These are phyloP conservation scores for Brachionus angularis DNA, from an alignment of 1,140 invertebrate genomes.

Conservation along the genomic window DNA sequence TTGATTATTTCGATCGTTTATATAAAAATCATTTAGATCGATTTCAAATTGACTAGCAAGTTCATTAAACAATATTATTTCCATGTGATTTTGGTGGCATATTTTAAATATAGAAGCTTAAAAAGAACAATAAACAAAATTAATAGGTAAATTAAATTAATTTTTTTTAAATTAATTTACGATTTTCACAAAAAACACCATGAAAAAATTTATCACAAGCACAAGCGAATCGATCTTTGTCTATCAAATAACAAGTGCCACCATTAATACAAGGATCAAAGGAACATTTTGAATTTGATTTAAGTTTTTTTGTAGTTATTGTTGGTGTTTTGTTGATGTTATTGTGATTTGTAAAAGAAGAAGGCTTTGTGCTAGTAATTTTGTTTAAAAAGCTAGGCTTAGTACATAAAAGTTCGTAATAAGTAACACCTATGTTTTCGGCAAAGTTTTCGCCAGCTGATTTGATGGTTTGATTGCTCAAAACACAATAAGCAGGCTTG, in stretches of 20 bases:
- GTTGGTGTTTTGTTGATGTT: background rate
- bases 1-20: background rate
- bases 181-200: slow-evolving; percentile 24
- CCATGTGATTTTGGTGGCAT: slow-evolving; percentile 36
- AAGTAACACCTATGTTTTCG: slow-evolving; percentile 15
- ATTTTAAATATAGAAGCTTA: background rate
- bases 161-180: background rate
- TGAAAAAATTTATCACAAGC: slow-evolving; percentile 21
- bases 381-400: background rate
- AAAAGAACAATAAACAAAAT: background rate
- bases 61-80: background rate
- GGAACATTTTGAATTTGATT: background rate
- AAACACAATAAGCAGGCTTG: slow-evolving; percentile 17
- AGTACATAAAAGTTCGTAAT: slow-evolving; percentile 15
- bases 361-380: background rate
- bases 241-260: background rate
- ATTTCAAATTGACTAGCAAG: background rate
- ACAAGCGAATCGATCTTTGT: slow-evolving; percentile 9
- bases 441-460: slow-evolving; percentile 1
- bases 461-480: slow-evolving; percentile 38
- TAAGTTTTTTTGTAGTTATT: background rate
- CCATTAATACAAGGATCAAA: slow-evolving; percentile 29
- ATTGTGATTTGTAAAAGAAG: background rate
- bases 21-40: background rate
- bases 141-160: background rate